Evolutionary conservation across 2,113 vertebrate genomes (phyloP).

Genomic region (Podarcis muralis): DNA sequence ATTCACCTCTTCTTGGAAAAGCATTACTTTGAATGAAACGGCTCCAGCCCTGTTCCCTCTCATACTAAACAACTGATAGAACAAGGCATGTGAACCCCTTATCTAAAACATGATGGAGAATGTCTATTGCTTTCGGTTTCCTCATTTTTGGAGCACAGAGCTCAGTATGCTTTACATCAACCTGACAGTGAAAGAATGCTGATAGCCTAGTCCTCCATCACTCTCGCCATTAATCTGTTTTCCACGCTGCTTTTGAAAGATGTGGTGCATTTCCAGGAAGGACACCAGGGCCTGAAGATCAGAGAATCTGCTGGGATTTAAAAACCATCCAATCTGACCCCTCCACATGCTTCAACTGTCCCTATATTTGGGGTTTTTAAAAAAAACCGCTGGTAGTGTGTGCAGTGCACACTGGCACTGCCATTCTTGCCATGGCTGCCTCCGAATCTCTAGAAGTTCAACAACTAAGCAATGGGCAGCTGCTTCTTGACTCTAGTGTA

Average conservation of each 20-base stretch:
- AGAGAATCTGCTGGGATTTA: not conserved
- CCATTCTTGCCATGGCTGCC: not conserved
- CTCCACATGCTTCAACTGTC: not conserved
- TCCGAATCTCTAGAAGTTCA: not conserved
- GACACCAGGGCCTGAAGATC: not conserved
- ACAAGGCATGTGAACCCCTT: slow-evolving; percentile 27
- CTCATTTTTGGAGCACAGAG: not conserved
- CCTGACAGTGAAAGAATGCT: not conserved
- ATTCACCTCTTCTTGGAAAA: not conserved
- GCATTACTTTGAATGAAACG: slow-evolving; percentile 37
- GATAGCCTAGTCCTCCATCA: not conserved
- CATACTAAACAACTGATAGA: slow-evolving; percentile 37
- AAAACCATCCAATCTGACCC: not conserved
- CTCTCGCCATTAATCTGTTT: not conserved
- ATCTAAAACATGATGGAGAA: slow-evolving; percentile 29
- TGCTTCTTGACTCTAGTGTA: not conserved
- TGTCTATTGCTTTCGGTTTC: slow-evolving; percentile 21
- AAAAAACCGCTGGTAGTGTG: no score
- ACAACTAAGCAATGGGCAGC: not conserved
- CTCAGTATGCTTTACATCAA: accelerated
- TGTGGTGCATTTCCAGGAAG: not conserved
- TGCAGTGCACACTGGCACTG: no score
- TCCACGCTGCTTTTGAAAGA: slow-evolving; percentile 2
- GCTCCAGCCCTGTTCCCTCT: slow-evolving; percentile 19
- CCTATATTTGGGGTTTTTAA: not conserved